Base-by-base conservation (phyloP, 2,888 invertebrate species). In the Papilio gigon region DNA sequence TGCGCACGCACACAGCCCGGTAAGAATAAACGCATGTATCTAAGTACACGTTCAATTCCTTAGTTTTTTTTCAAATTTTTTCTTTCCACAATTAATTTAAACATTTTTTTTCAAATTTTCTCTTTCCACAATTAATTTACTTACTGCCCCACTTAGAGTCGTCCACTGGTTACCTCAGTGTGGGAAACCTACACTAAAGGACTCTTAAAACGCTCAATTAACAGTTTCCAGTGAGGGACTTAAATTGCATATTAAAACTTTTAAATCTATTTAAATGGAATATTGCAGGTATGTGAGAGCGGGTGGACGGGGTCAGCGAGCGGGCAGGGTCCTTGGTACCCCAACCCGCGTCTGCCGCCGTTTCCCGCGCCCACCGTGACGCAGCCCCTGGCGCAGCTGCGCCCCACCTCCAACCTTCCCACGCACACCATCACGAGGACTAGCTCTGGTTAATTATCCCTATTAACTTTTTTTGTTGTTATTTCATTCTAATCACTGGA, bases 301-400 rank as follows among this genome's bases (percentile, higher is more conserved):
- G 65, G 58, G 1, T 66, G 65, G 61, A 20, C 66, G 56, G 8
- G 4, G 86, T 86, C 17, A 81, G 76, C 33, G 66, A 83, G 58
- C 68, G 77, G 84, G 0, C 81, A 80, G 37, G 94, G 94, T 75
- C 92, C 93, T 70, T 95, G 96, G 81, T 96, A 94, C 88, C 95
- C 95, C 65, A 98, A 98, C 93, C 97, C 98, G 12, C 94, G 98
- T 37, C 93, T 98, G 83, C 97, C 98, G 61, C 98, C 98, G 6
- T 98, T 96, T 90, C 97, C 98, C 12, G 95, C 96, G 80, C 98
- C 98, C 14, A 94, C 95, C 22, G 94, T 95, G 25, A 92, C 97
- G 50, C 90, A 94, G 76, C 97, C 98, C 1, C 90, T 98, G 73
- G 97, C 97, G 1, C 98, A 98, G 88, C 93, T 98, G 75, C 94